Evolutionary conservation across 2,797 vertebrate species (phyloP), one percentile per base, ranked within the genome.

Genomic region (Lepus townsendii): DNA sequence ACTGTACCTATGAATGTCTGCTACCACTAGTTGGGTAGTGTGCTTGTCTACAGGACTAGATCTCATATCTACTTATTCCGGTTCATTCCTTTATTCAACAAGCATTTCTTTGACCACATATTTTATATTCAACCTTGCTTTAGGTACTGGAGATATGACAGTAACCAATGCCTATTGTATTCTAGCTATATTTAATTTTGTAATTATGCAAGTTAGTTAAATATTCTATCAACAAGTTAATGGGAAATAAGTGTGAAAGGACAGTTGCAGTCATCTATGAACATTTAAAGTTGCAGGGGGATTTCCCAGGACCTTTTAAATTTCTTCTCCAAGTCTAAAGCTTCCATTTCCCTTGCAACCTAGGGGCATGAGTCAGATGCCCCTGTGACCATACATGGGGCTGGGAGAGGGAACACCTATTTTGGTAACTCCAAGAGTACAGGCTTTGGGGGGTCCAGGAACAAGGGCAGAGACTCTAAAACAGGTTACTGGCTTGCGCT

Each of bases 151-250:
- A 90, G 35, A 87, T 72, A 52, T 0, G n/a, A 16, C 5, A 5
- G 12, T 50, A 66, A 57, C 71, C 50, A 82, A 54, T 38, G 12
- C 19, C 66, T 26, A 57, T 30, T 87, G 50, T 76, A 60, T 69
- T 71, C 73, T 69, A 62, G 50, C 78, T 78, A 17, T 42, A 38
- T 85, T 92, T 88, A n/a, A 10, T 82, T 83, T 95, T 84, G 5
- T 47, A 77, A 82, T 83, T 84, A 76, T 26, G 38, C 47, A 83
- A 77, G 65, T 95, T 85, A 65, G 22, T 54, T 90, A 38, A 66
- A 30, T 69, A 63, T 38, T 80, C 10, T 7, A 85, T 77, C 68
- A 95, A 78, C 30, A 83, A 79, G 69, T 3, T 24, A 35, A 75
- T 71, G 13, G 68, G 87, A 85, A 85, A 26, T 57, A 65, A 71